Base-by-base conservation (phyloP, 2,113 vertebrate species). In the Chaetops frenatus region DNA sequence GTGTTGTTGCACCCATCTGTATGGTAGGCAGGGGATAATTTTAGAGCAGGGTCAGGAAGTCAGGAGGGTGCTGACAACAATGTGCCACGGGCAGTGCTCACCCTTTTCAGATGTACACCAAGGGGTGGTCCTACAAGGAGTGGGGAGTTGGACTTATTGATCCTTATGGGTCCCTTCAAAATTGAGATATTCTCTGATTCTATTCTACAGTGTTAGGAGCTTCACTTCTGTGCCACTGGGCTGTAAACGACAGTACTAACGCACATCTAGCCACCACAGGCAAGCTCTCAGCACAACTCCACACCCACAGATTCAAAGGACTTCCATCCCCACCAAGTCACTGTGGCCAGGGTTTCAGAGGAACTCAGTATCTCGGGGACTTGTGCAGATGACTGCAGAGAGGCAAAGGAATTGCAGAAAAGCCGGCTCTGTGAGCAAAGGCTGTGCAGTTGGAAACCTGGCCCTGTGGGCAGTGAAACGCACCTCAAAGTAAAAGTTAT, bases 391-490 rank as follows among this genome's bases (percentile, higher is more conserved):
- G 33, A 50, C 19, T 16, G 35, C 11, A 40, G 31, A 15, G 19
- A 72, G 79, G 42, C 22, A 47, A 50, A 80, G 35, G 29, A 36
- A 10, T 44, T 78, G 66, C 72, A 28, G 57, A 81, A 92, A 91
- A 64, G 10, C 31, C 78, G 13, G 36, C 24, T 79, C 50, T 66
- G 24, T 1, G 7, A 50, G 24, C 17, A 25, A 44, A 45, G 10
- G 45, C 17, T n/a, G 22, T 19, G n/a, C 33, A 10, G 54, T 7
- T 47, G n/a, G 71, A 81, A 88, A 85, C 58, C 40, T 56, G 42
- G 3, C 10, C 45, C n/a, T 31, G 23, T 1, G 17, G 23, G 57
- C 16, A 61, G 40, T 0, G 1, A 86, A 90, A 76, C 0, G 0
- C 3, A 1, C 35, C 47, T 25, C 64, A 47, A 84, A 93, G 65